Base-by-base conservation (phyloP, 2,113 vertebrate species). In the Galemys pyrenaicus region DNA sequence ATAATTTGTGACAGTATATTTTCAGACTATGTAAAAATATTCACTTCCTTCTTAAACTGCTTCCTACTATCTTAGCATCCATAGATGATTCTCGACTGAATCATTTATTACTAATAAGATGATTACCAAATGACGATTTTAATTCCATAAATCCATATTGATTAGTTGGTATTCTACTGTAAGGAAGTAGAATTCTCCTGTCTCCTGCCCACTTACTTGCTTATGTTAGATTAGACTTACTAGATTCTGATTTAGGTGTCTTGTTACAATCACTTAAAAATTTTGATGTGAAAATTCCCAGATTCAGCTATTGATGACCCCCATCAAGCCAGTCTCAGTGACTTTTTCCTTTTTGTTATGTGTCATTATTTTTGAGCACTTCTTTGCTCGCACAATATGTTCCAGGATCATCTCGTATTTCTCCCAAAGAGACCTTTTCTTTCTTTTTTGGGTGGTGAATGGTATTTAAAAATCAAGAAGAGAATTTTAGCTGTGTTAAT, bases 31-130 rank as follows among this genome's bases (percentile, higher is more conserved):
- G 16, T 84, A 91, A 92, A 92, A 92, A 22, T 82, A 54, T 71
- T 86, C 35, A 46, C 24, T 88, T 87, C 56, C 44, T 92, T 35
- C 32, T 79, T n/a, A 83, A 64, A 74, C 30, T 87, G 79, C 35
- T 13, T 93, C 30, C 26, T 3, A 51, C 37, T 83, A 17, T 78
- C 24, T 83, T 79, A 85, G 30, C 35, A 51, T 88, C 19, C 87
- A 64, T 64, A 84, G 44, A 70, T 83, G 56, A 91, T 83, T 93
- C 51, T 88, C 68, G 24, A 15, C 67, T 94, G 68, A 80, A 51
- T 93, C 39, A 54, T 51, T 92, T 93, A 71, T 89, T 77, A 46
- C 44, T 74, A 67, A 87, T 74, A 67, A 87, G 62, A 75, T 81
- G 41, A 16, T 70, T 95, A 51, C 60, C 41, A 64, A 87, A 84